Evolutionary conservation across 2,888 invertebrate species (phyloP), one percentile per base, ranked within the genome.

Genomic region (Phlogophora meticulosa): DNA sequence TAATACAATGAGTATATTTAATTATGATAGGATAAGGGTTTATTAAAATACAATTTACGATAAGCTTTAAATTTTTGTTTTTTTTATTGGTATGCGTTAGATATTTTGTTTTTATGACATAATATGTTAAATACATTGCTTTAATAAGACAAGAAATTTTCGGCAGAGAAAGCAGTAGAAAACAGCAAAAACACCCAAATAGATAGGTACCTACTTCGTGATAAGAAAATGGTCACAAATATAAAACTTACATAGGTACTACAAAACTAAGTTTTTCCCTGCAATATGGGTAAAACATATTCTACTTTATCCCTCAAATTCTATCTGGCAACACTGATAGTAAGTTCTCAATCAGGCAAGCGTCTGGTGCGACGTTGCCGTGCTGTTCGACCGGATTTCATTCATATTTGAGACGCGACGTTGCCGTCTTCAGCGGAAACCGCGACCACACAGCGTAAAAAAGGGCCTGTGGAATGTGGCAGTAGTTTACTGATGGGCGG

Each of bases 381-480:
- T 86, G 67, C 93, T 91, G 94, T 83, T 87, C 93, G 92, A 93
- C 94, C 92, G 94, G 95, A 93, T 94, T 95, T 95, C 95, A 95
- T 95, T 95, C 95, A 95, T 95, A 95, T 95, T 94, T 95, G 92
- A 94, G 90, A 91, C 89, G 94, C 94, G 94, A 89, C 94, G 95
- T 95, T 95, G 95, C 95, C 94, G 94, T 91, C 91, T 90, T 90
- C 94, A 92, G 92, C 95, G 95, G 95, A 95, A 95, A 95, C 94
- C 93, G 93, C 95, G 95, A 94, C 94, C 94, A 94, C 94, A 94
- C 94, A 94, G 87, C 93, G 94, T 95, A 95, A 95, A 94, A 95
- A 95, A 93, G 92, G 91, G 94, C 91, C 91, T 93, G 80, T 88
- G 95, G 95, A 95, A 95, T 95, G 95, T 94, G 94, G 93, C 93